Evolutionary conservation across 2,797 vertebrate genomes (phyloP), one percentile per base, ranked within the genome.

Genomic region (Nannoperca australis): DNA sequence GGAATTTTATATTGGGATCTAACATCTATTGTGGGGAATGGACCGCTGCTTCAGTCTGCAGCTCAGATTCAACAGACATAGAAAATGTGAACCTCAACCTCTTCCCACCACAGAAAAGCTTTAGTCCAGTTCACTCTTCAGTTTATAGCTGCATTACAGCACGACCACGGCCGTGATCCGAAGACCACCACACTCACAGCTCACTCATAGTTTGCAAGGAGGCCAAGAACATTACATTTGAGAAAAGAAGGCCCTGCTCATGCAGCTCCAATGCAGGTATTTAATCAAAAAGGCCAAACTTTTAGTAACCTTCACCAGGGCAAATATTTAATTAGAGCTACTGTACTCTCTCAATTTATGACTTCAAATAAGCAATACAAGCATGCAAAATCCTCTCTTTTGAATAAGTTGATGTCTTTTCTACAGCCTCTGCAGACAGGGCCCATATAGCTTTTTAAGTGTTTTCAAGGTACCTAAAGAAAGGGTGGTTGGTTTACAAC

Each of bases 1-100:
- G 70, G 72, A 82, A 84, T 87, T 89, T 89, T 65, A 85, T 77
- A 78, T 76, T 80, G 76, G 77, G 81, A 88, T 89, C 76, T 82
- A 77, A 78, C 51, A 61, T 76, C 66, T 71, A 78, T 83, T 76
- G 73, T 85, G 71, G 71, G 82, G 76, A 83, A 78, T 34, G 86
- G 85, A 90, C 89, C 81, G 82, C 63, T 58, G 76, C 81, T 71
- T 83, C 81, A 70, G 63, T 67, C 53, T 74, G 68, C 38, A 71
- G 59, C 71, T 72, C 67, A 40, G 30, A 80, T 79, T 76, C 40
- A 75, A 32, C 71, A 71, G 44, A 66, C 24, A 30, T 0, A 59
- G 38, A 76, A 73, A 78, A 70, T 20, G 55, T 56, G 38, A 84
- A 78, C 56, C n/a, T 70, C 61, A 71, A 70, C 61, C 3, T 49